Evolutionary conservation across 2,113 vertebrate genomes (phyloP), one percentile per base, ranked within the genome.

Genomic region (Pavo muticus): DNA sequence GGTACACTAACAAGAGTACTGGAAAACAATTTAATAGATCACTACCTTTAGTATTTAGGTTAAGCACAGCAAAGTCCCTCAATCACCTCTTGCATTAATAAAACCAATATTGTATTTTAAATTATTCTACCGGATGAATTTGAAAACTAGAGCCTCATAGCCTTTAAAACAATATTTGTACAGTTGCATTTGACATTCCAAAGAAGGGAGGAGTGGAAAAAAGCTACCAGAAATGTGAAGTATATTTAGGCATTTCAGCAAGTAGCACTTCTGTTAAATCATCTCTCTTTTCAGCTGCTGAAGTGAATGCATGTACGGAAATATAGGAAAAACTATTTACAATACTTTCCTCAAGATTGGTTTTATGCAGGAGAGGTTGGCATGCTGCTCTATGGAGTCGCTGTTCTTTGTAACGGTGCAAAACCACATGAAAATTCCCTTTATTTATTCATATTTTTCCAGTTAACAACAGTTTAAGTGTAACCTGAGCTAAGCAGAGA

Each of bases 101-200:
- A 97, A 96, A 42, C 78, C 70, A 96, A 84, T 88, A 96, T 93
- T 96, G 52, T 63, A 91, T 67, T 88, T 97, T 91, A 92, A 97
- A 96, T 97, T 96, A 95, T 90, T 91, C 64, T 89, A 45, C 84
- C 77, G 59, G 71, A 93, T 87, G 57, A 96, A 94, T 95, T 95
- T 94, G 91, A 95, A 97, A 96, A 95, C 75, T 93, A 94, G 71
- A 97, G 65, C 77, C 82, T 92, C 61, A 84, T 93, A 93, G 95
- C 93, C 94, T 95, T 92, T 94, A 91, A 96, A 96, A 88, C 69
- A 97, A 94, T 97, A 97, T 97, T 96, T 96, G 85, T 88, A 94
- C 54, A 83, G 29, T 67, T 67, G 24, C 70, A 71, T 95, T 97
- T 95, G 74, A 86, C 70, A 94, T 97, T 78, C 40, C 74, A 74